Evolutionary conservation across 1,140 invertebrate species (phyloP).

Genomic region (Harlomillsia oculata): DNA sequence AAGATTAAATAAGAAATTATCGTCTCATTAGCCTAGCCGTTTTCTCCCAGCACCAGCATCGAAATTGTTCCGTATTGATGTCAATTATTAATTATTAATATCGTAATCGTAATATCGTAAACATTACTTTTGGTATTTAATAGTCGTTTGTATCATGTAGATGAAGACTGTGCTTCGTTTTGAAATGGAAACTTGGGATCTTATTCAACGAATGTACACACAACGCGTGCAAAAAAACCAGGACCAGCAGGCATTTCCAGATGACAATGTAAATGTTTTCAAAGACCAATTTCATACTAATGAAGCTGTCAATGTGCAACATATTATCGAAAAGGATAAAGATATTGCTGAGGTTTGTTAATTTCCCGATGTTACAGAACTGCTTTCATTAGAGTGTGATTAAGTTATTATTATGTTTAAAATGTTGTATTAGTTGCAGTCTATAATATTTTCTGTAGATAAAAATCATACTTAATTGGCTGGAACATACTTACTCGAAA

Average conservation of each 20-base stretch:
- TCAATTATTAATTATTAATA: neutral
- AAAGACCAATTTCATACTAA: slow-evolving; percentile 18
- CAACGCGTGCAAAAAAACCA: slow-evolving; percentile 4
- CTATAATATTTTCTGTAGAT: slow-evolving; percentile 9
- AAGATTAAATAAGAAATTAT: neutral
- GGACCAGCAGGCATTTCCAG: neutral
- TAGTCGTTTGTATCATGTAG: slow-evolving; percentile 6
- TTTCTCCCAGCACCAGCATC: too few relatives aligned
- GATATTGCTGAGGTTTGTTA: slow-evolving; percentile 20
- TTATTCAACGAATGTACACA: slow-evolving; percentile 14
- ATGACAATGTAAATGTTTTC: neutral
- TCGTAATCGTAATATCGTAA: too few relatives aligned
- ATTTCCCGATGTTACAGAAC: neutral
- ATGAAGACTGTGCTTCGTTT: slow-evolving; percentile 7
- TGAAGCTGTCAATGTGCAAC: slow-evolving; percentile 7
- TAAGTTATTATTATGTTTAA: neutral
- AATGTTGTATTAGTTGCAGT: neutral
- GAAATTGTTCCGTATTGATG: neutral
- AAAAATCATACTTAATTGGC: slow-evolving; percentile 21
- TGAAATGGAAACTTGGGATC: slow-evolving; percentile 26
- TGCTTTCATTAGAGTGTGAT: neutral
- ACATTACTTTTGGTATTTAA: neutral
- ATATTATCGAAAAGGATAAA: slow-evolving; percentile 10
- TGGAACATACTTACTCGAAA: slow-evolving; percentile 22
- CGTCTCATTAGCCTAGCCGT: too few relatives aligned